These are phyloP conservation scores for Acleris sparsana DNA, from an alignment of 2,888 invertebrate species.

Conservation along the genomic window DNA sequence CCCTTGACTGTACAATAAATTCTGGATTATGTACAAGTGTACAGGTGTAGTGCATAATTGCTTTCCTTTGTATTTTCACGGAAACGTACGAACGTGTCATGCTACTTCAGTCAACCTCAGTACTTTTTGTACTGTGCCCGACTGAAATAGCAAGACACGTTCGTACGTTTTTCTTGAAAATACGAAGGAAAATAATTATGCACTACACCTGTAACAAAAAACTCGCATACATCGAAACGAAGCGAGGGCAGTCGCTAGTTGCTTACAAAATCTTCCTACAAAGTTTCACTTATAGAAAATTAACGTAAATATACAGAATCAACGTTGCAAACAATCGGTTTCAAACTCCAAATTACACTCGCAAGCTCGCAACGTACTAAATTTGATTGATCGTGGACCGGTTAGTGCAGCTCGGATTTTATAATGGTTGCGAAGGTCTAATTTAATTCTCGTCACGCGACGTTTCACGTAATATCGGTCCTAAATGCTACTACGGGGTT, in stretches of 20 bases:
- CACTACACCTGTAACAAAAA: too few relatives aligned
- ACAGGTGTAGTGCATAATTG: too few relatives aligned
- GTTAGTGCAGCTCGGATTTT: slow-evolving; percentile 30
- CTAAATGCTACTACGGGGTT: slow-evolving; percentile 19
- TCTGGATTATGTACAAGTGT: too few relatives aligned
- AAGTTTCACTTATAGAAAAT: background rate
- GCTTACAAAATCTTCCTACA: background rate
- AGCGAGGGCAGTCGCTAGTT: background rate
- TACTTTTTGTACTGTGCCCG: too few relatives aligned
- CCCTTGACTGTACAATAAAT: too few relatives aligned
- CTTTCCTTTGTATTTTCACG: too few relatives aligned
- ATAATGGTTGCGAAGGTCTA: slow-evolving; percentile 31
- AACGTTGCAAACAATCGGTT: slow-evolving; percentile 19
- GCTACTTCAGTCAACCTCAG: too few relatives aligned
- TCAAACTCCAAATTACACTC: slow-evolving; percentile 17
- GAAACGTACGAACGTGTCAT: too few relatives aligned
- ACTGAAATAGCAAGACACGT: too few relatives aligned
- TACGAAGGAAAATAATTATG: too few relatives aligned
- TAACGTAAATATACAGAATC: background rate
- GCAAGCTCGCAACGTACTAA: slow-evolving; percentile 17
- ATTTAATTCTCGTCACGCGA: slow-evolving; percentile 35
- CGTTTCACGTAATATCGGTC: slow-evolving; percentile 21
- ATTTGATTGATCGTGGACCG: slow-evolving; percentile 32
- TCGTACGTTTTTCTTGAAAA: too few relatives aligned
- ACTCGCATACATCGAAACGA: too few relatives aligned